Conservation (phyloP, 1,140 invertebrate genomes). For the Goniozus legneri region DNA sequence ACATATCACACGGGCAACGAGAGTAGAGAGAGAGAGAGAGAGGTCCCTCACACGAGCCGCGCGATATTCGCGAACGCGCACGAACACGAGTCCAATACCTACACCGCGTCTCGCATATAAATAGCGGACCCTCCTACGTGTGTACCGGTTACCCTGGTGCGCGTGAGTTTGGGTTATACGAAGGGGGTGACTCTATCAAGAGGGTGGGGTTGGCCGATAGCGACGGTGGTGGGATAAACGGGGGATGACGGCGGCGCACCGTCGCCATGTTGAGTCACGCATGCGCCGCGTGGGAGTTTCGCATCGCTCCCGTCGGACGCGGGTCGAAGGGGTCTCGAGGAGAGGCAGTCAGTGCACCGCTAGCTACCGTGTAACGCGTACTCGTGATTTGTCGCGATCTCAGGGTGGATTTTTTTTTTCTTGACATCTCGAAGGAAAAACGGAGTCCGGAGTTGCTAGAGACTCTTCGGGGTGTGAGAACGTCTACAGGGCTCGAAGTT, state of each 20-base stretch:
- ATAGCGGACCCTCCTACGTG: no score
- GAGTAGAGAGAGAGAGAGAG: no score
- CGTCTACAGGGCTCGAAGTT: no score
- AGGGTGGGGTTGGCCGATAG: slow-evolving; percentile 8
- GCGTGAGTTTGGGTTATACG: background rate
- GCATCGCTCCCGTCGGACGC: slow-evolving; percentile 43
- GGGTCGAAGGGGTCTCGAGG: slow-evolving; percentile 52
- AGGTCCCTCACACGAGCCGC: background rate
- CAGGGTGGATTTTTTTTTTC: no score
- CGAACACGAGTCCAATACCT: slow-evolving; percentile 1
- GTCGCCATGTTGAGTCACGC: slow-evolving; percentile 33
- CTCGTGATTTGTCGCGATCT: no score
- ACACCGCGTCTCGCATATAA: no score
- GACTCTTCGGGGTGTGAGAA: no score
- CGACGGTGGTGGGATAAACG: slow-evolving; percentile 8
- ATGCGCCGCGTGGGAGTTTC: slow-evolving; percentile 41
- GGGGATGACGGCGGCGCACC: slow-evolving; percentile 40
- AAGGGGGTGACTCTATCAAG: background rate
- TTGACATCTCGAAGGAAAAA: no score
- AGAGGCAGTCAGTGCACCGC: slow-evolving; percentile 49
- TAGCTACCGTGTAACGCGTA: slow-evolving; percentile 41
- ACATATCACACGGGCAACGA: no score
- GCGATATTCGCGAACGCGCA: background rate
- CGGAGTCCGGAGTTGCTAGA: no score
- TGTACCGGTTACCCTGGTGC: no score